Base-by-base conservation (phyloP, 1,140 invertebrate species). In the Drosophila jambulina region DNA sequence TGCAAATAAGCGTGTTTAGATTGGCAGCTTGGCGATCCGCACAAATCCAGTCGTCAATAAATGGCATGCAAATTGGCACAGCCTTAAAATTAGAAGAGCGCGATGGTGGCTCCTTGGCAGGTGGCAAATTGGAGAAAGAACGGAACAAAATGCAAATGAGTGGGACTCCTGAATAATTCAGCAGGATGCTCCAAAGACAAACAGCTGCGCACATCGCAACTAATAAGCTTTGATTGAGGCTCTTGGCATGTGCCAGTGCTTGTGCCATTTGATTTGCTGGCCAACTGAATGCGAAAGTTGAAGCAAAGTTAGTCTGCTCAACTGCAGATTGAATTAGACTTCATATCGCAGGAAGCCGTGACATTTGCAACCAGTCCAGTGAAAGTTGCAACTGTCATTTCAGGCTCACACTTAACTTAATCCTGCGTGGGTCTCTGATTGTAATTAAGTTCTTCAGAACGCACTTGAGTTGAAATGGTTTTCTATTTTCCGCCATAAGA, bases 201-300 rank as follows among this genome's bases (percentile, higher is more conserved):
- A 82, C 80, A 87, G 71, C 71, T 72, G 83, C 53, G 71, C 60
- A 58, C 32, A 49, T 43, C 53, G 25, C 51, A 34, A 51, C 84
- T 79, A 88, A 90, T 85, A 81, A 63, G 85, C 78, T 78, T 64
- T 88, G 84, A 88, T 88, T 90, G 67, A 88, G 70, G 75, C 81
- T 68, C 72, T 57, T 54, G 81, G 78, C 74, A 76, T 88, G 84
- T 88, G 84, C 59, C 81, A 59, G 48, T 82, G 65, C 61, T 90
- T 88, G 62, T 63, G 48, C 43, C 49, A 42, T 69, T 59, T 85
- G 85, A 88, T 85, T 88, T 78, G 83, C 75, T 76, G 60, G 34
- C 57, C 53, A 48, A 29, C 40, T 67, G 40, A 58, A 56, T 23
- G 53, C 21, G 36, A 74, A 67, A 79, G 60, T 79, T 67, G 67